A percentile compares a stretch with the other conserved stretches of the same genome.
phyloP scores from a whole-genome alignment of 2,113 vertebrate genomes.

The Antechinus flavipes region DNA sequence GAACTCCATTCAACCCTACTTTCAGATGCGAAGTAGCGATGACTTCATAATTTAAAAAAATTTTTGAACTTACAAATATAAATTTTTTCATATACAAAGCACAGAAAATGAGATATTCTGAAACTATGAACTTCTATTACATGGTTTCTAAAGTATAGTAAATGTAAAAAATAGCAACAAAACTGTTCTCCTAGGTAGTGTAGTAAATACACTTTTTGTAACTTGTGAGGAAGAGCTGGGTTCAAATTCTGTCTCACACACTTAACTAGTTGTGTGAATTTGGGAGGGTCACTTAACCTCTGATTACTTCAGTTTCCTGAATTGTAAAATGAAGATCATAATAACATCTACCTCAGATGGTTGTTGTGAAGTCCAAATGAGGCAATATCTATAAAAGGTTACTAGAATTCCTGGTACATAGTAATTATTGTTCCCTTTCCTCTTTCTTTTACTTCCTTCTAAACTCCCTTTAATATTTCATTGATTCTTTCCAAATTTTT shows the following conservation, averaged over 20 bases:
- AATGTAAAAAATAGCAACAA: neutral
- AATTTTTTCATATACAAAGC: neutral
- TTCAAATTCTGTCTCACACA: neutral
- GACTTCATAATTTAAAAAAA: neutral
- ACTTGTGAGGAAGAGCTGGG: neutral
- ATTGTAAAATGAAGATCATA: neutral
- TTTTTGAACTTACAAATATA: neutral
- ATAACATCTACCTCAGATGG: neutral
- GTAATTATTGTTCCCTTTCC: neutral
- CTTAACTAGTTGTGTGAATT: neutral
- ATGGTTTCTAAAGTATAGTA: neutral
- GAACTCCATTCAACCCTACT: neutral
- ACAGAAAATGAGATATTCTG: neutral
- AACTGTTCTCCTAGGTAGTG: neutral
- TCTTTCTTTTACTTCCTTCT: neutral
- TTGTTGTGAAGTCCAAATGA: neutral
- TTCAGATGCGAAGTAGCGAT: neutral
- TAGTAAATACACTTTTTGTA: neutral
- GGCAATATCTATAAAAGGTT: neutral
- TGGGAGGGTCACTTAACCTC: neutral
- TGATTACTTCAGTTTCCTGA: neutral
- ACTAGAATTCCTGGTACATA: neutral
- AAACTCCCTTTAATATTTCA: neutral
- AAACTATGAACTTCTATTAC: neutral
- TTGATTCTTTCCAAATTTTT: neutral